These are phyloP conservation scores for Chelonia mydas DNA, from an alignment of 2,797 vertebrate species.

Conservation along the genomic window DNA sequence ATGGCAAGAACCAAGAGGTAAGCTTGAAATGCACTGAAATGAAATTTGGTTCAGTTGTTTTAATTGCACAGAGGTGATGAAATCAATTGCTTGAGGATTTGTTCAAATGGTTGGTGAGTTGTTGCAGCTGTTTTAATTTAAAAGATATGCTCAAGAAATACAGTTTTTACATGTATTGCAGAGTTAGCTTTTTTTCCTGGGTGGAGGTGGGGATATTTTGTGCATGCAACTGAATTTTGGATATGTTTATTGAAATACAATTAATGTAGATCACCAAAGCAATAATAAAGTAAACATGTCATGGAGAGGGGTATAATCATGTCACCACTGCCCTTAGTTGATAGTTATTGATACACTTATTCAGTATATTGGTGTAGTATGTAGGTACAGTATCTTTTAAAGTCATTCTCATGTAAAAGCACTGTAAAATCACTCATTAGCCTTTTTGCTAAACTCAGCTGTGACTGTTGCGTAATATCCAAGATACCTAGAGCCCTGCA, in stretches of 20 bases:
- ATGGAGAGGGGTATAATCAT: neutral
- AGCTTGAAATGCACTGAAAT: neutral
- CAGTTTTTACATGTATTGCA: neutral
- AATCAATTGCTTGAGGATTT: neutral
- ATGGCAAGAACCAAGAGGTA: constrained; percentile 29
- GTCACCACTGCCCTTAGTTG: neutral
- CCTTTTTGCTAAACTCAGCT: neutral
- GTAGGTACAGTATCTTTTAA: neutral
- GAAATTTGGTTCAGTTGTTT: constrained; percentile 33
- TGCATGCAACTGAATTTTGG: fast-evolving
- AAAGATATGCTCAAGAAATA: neutral
- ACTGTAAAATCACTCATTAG: neutral
- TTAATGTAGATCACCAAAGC: neutral
- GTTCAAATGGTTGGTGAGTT: neutral
- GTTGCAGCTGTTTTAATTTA: neutral
- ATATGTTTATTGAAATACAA: fast-evolving
- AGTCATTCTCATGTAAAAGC: neutral
- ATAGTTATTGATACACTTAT: neutral
- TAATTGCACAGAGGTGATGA: constrained; percentile 44
- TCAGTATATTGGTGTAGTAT: neutral
- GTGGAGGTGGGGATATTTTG: fast-evolving
- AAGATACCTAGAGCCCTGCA: neutral
- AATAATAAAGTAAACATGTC: neutral
- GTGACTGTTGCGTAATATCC: neutral
- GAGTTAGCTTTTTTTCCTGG: neutral